A percentile compares a stretch with the other conserved stretches of the same genome.
Conservation (phyloP, 2,888 invertebrate species). For the Trachelus iudaicus region DNA sequence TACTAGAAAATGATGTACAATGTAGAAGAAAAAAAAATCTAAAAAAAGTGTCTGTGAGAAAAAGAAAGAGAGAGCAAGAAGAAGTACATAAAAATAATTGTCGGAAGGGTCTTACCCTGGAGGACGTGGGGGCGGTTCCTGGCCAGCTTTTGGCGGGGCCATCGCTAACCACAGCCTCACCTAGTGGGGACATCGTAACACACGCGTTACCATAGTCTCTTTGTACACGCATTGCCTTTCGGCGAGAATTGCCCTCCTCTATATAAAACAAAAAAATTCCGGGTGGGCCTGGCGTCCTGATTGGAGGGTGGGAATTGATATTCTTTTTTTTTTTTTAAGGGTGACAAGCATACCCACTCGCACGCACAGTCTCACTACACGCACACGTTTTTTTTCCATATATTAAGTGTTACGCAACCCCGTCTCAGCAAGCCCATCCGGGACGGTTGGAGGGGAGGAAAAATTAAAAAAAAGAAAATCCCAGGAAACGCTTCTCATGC, state of each 20-base stretch:
- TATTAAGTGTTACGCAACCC: background rate
- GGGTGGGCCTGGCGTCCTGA: background rate
- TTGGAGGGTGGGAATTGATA: background rate
- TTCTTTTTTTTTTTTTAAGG: background rate
- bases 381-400: background rate
- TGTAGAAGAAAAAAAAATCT: conserved; percentile 33
- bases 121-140: conserved; percentile 68
- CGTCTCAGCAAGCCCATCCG: background rate
- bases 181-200: conserved; percentile 65
- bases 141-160: conserved; percentile 66
- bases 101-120: conserved; percentile 72
- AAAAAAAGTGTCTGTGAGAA: conserved; percentile 14
- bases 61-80: conserved; percentile 10
- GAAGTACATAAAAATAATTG: conserved; percentile 54
- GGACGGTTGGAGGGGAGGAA: background rate
- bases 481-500: background rate
- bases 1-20: conserved; percentile 46
- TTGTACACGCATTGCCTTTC: conserved; percentile 10
- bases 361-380: background rate
- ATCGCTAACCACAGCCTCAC: conserved; percentile 66
- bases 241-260: background rate
- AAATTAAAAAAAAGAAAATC: background rate
- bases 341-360: background rate
- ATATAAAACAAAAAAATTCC: background rate
- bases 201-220: conserved; percentile 62